phyloP scores from a whole-genome alignment of 2,888 invertebrate species.

The Synergus umbraculus region DNA sequence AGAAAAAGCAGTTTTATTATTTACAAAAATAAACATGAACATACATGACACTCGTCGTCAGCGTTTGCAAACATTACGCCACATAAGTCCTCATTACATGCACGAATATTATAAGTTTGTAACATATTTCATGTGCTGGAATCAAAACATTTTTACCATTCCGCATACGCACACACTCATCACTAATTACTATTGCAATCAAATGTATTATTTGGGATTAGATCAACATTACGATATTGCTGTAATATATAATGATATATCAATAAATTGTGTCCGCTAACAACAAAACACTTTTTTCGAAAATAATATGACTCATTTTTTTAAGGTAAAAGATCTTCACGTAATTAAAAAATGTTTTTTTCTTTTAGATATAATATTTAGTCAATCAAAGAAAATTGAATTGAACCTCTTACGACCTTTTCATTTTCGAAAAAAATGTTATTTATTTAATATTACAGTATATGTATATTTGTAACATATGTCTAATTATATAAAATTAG shows the following conservation, averaged over 20 bases:
- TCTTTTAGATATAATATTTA: no score
- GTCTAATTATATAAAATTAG: neutral
- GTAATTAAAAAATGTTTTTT: no score
- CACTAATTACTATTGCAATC: neutral
- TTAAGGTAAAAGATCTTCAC: no score
- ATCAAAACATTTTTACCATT: neutral
- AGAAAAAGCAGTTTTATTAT: conserved; percentile 9
- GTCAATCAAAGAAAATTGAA: no score
- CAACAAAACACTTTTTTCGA: neutral
- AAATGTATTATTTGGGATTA: neutral
- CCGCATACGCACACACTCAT: neutral
- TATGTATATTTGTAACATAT: no score
- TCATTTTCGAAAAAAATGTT: neutral
- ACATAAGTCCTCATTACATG: neutral
- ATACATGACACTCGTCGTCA: neutral
- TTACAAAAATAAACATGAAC: neutral
- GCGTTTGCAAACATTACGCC: neutral
- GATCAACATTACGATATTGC: no score
- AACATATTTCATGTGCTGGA: neutral
- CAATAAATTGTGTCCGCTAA: neutral
- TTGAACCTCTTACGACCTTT: neutral
- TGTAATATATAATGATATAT: neutral
- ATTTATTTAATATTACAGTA: neutral
- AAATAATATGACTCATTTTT: neutral
- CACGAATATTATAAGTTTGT: neutral